Conservation (phyloP, 2,888 invertebrate species). For the Hypomecis atomaria region DNA sequence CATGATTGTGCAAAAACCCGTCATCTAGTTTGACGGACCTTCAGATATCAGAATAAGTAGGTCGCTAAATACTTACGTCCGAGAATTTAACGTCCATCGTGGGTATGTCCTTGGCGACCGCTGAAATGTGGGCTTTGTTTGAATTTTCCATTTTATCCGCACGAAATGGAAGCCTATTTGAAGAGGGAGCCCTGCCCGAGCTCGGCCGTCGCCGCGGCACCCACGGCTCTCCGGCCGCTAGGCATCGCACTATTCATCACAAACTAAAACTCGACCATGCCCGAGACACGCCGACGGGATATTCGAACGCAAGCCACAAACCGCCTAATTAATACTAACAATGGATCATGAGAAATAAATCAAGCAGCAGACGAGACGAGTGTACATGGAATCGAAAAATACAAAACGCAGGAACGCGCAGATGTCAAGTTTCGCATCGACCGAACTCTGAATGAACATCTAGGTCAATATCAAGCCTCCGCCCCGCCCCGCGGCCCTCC, state of each 20-base stretch:
- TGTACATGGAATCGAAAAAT: constrained; percentile 73
- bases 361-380: constrained; percentile 58
- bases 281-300: constrained; percentile 12
- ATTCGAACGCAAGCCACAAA: constrained; percentile 7
- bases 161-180: constrained; percentile 52
- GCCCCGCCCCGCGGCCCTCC: constrained; percentile 58
- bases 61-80: constrained; percentile 65
- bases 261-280: constrained; percentile 32
- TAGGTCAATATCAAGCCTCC: constrained; percentile 84
- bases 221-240: constrained; percentile 53
- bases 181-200: constrained; percentile 49
- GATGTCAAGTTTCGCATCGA: constrained; percentile 85
- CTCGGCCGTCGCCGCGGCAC: constrained; percentile 57
- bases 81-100: constrained; percentile 67
- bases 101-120: constrained; percentile 62
- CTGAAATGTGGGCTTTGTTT: constrained; percentile 58
- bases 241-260: constrained; percentile 64
- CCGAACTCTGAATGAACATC: constrained; percentile 84
- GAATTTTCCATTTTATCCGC: constrained; percentile 58
- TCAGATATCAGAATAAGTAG: constrained; percentile 6
- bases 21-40: constrained; percentile 8
- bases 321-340: constrained; percentile 21
- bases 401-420: constrained; percentile 82
- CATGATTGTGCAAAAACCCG: constrained; percentile 10
- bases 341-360: constrained; percentile 56